A percentile compares a stretch with the other conserved stretches of the same genome.
phyloP scores from a whole-genome alignment of 1,140 invertebrate genomes.

The Lepidurus couesii region DNA sequence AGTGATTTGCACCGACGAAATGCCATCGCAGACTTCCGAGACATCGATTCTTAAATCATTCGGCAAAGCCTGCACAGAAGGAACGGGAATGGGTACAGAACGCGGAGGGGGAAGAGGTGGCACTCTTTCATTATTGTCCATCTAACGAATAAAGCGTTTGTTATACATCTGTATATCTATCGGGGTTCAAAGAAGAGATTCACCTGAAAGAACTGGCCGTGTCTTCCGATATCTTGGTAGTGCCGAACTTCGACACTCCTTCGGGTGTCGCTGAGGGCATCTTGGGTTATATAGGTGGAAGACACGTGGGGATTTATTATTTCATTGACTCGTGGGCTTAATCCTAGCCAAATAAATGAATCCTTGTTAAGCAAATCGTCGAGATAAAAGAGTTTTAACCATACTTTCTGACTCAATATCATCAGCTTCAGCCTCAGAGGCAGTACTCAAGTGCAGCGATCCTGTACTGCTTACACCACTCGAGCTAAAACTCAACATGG shows the following conservation, averaged over 20 bases:
- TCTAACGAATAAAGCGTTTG: background rate
- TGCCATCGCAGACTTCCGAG: conserved; percentile 45
- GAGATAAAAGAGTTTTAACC: background rate
- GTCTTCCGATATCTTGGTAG: conserved; percentile 26
- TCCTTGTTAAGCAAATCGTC: background rate
- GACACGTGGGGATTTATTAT: conserved; percentile 39
- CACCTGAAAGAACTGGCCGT: conserved; percentile 1
- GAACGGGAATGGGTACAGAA: conserved; percentile 30
- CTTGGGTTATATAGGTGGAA: conserved; percentile 40
- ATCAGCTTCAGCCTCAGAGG: conserved; percentile 41
- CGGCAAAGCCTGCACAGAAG: conserved; percentile 36
- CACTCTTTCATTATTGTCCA: conserved; percentile 32
- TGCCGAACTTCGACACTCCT: conserved; percentile 26
- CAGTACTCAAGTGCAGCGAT: conserved; percentile 47
- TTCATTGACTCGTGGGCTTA: conserved; percentile 3
- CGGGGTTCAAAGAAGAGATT: background rate
- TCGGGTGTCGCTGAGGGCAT: conserved; percentile 31
- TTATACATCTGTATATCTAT: background rate
- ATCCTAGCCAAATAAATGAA: background rate
- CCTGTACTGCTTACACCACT: conserved; percentile 53
- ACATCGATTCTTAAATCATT: conserved; percentile 42
- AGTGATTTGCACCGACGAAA: conserved; percentile 48
- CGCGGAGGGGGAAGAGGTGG: conserved; percentile 34
- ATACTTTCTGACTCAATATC: conserved; percentile 33
- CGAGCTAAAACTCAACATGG: conserved; percentile 43